These are phyloP conservation scores for Sesia apiformis DNA, from an alignment of 2,888 invertebrate genomes.

Conservation along the genomic window DNA sequence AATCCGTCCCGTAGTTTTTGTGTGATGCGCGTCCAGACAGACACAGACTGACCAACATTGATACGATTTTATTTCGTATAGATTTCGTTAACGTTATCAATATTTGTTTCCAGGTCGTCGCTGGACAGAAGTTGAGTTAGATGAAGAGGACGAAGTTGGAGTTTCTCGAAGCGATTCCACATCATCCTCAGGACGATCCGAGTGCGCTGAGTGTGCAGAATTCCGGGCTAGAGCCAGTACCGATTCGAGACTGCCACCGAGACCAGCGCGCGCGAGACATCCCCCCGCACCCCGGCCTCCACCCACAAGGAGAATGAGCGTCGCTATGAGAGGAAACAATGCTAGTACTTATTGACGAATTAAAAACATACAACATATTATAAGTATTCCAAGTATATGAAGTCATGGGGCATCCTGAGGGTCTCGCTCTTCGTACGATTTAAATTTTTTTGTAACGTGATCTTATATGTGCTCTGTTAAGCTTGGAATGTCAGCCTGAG, in stretches of 20 bases:
- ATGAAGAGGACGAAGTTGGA: slow-evolving; percentile 73
- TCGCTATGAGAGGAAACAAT: slow-evolving; percentile 81
- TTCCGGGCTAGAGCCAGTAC: slow-evolving; percentile 86
- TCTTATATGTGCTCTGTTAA: background rate
- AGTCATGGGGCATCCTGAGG: too few relatives aligned
- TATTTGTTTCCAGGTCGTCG: slow-evolving; percentile 58
- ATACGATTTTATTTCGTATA: too few relatives aligned
- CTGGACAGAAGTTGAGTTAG: slow-evolving; percentile 77
- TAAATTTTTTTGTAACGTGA: too few relatives aligned
- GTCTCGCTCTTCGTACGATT: too few relatives aligned
- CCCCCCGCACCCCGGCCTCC: slow-evolving; percentile 54
- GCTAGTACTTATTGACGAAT: slow-evolving; percentile 53
- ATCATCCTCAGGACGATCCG: slow-evolving; percentile 49
- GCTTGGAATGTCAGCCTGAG: background rate
- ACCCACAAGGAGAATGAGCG: slow-evolving; percentile 83
- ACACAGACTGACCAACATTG: too few relatives aligned
- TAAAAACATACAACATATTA: background rate
- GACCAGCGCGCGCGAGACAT: slow-evolving; percentile 74
- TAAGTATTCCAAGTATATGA: background rate
- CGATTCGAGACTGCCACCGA: slow-evolving; percentile 74
- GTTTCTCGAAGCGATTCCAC: slow-evolving; percentile 48
- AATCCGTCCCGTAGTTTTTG: too few relatives aligned
- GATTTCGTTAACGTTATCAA: too few relatives aligned
- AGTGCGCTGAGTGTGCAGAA: slow-evolving; percentile 29
- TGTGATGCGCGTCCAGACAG: too few relatives aligned